Percentiles rank a stretch among this genome's conserved stretches.
Conservation (phyloP, 2,888 invertebrate genomes). For the Heteropelma amictum region DNA sequence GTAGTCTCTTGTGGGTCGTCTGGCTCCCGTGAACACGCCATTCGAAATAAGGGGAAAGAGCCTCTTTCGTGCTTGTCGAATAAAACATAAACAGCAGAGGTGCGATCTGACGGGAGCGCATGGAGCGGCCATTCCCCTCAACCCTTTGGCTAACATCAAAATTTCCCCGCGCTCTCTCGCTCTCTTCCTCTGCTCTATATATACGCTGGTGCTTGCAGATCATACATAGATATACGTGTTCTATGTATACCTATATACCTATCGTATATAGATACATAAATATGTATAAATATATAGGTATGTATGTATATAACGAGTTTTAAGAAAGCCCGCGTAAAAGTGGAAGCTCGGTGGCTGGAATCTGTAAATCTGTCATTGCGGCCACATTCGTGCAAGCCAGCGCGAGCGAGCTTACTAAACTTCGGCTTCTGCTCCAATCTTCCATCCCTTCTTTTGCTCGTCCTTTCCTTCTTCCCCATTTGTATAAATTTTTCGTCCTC, state of each 20-base stretch:
- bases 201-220: neutral
- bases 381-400: slow-evolving; percentile 67
- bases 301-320: slow-evolving; percentile 58
- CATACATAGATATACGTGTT: too few relatives aligned
- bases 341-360: slow-evolving; percentile 71
- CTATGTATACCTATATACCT: neutral
- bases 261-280: slow-evolving; percentile 1
- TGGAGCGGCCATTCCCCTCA: slow-evolving; percentile 49
- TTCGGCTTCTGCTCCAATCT: neutral
- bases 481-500: slow-evolving; percentile 1
- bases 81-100: slow-evolving; percentile 74
- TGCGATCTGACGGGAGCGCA: slow-evolving; percentile 73
- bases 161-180: slow-evolving; percentile 17
- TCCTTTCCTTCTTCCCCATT: slow-evolving; percentile 13
- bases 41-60: slow-evolving; percentile 31
- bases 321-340: slow-evolving; percentile 64
- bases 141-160: slow-evolving; percentile 18
- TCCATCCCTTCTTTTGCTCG: neutral
- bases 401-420: slow-evolving; percentile 41
- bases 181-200: slow-evolving; percentile 3
- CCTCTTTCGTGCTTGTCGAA: slow-evolving; percentile 52
- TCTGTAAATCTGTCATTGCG: slow-evolving; percentile 77
- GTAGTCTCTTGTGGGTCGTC: slow-evolving; percentile 23
- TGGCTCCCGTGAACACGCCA: neutral
- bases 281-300: neutral